Percentiles rank a stretch among this genome's conserved stretches.
These are phyloP conservation scores for Cecropterus lyciades DNA, from an alignment of 1,140 invertebrate species.

Conservation along the genomic window DNA sequence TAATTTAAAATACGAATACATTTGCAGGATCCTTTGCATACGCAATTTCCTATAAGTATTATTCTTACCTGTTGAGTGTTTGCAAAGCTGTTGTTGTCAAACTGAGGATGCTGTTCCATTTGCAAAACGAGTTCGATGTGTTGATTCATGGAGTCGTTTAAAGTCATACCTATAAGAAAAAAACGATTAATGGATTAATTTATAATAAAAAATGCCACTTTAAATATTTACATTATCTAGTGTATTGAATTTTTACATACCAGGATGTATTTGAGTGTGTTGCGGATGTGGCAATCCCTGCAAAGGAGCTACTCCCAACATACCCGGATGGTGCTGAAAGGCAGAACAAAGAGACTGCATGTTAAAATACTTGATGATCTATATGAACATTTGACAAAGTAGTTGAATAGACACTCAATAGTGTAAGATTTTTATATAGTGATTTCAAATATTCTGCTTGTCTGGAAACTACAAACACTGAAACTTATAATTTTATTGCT, in stretches of 20 bases:
- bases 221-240: too few species aligned
- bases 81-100: slow-evolving; percentile 82
- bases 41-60: too few species aligned
- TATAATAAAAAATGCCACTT: too few species aligned
- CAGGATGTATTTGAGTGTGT: slow-evolving; percentile 87
- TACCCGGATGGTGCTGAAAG: slow-evolving; percentile 81
- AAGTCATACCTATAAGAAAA: slow-evolving; percentile 77
- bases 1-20: too few species aligned
- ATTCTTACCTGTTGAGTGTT: slow-evolving; percentile 76
- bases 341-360: slow-evolving; percentile 39
- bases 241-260: slow-evolving; percentile 48
- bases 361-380: slow-evolving; percentile 22
- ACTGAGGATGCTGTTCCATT: slow-evolving; percentile 84
- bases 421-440: too few species aligned
- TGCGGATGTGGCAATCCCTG: slow-evolving; percentile 86
- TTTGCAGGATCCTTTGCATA: too few species aligned
- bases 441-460: too few species aligned
- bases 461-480: too few species aligned
- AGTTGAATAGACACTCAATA: too few species aligned
- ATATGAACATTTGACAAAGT: slow-evolving; percentile 5
- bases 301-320: slow-evolving; percentile 76
- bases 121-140: slow-evolving; percentile 82
- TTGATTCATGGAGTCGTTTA: slow-evolving; percentile 84
- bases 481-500: too few species aligned
- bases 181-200: slow-evolving; percentile 2